Percentiles rank a stretch among this genome's conserved stretches.
Conservation (phyloP, 2,113 vertebrate species). For the Hylia prasina region DNA sequence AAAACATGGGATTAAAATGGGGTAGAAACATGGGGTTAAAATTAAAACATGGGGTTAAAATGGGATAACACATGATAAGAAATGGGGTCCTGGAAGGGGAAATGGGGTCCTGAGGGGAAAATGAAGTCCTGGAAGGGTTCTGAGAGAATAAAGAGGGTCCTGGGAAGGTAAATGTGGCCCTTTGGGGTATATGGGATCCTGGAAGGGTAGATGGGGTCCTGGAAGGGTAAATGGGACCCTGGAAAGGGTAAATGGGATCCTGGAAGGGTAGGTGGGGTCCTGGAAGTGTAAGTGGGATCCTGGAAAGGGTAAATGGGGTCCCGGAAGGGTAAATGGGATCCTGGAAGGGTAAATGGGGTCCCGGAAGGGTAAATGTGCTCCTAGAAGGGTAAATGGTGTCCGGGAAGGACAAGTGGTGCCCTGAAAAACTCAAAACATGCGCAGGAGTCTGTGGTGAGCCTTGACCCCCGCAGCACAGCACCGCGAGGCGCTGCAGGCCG, state of each 20-base stretch:
- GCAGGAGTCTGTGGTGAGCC: background rate
- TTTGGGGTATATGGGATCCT: background rate
- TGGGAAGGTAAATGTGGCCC: too few relatives aligned
- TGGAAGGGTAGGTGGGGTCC: background rate
- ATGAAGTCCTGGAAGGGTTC: too few relatives aligned
- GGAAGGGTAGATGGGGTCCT: background rate
- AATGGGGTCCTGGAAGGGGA: background rate
- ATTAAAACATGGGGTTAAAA: too few relatives aligned
- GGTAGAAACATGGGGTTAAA: too few relatives aligned
- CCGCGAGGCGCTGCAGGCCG: slow-evolving; percentile 66
- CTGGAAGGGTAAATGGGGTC: background rate
- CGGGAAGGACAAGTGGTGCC: background rate
- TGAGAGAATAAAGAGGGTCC: too few relatives aligned
- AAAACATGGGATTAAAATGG: too few relatives aligned
- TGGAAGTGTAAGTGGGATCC: background rate
- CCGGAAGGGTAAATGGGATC: rapidly evolving
- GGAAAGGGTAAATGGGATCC: rapidly evolving
- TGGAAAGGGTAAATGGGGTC: background rate
- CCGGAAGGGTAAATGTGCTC: background rate
- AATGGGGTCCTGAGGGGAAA: rapidly evolving
- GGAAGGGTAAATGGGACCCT: background rate
- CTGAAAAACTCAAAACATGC: rapidly evolving
- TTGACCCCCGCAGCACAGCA: slow-evolving; percentile 64
- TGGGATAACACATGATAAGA: too few relatives aligned
- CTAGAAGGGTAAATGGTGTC: background rate